Conservation (phyloP, 2,888 invertebrate genomes). For the Hyppa rectilinea region DNA sequence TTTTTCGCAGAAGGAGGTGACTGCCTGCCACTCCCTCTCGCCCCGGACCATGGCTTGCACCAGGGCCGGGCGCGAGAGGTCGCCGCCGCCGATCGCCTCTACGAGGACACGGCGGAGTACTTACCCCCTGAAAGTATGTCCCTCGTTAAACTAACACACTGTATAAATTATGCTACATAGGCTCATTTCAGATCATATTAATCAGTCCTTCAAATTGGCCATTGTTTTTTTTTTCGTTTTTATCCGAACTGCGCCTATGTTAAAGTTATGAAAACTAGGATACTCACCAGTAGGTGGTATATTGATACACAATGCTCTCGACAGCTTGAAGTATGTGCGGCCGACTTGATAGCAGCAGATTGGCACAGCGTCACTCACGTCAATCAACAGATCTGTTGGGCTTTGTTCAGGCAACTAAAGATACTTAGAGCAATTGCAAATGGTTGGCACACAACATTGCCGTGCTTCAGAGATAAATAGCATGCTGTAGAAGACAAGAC, state of each 20-base stretch:
- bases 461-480: too few relatives aligned
- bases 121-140: too few relatives aligned
- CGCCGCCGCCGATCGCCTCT: too few relatives aligned
- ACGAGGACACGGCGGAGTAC: too few relatives aligned
- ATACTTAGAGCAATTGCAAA: neutral
- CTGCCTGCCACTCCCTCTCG: too few relatives aligned
- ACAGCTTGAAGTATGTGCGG: slow-evolving; percentile 96
- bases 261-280: neutral
- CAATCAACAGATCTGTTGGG: slow-evolving; percentile 95
- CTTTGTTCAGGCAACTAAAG: slow-evolving; percentile 28
- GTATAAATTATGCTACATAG: neutral
- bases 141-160: too few relatives aligned
- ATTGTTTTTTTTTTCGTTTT: neutral
- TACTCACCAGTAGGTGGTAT: slow-evolving; percentile 96
- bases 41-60: too few relatives aligned
- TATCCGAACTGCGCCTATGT: neutral
- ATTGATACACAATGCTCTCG: slow-evolving; percentile 97
- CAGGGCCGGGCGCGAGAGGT: too few relatives aligned
- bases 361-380: slow-evolving; percentile 99
- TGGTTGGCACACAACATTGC: too few relatives aligned
- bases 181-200: neutral
- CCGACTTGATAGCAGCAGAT: slow-evolving; percentile 99
- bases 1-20: too few relatives aligned
- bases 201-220: neutral
- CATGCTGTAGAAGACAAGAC: neutral